A percentile compares a stretch with the other conserved stretches of the same genome.
Conservation (phyloP, 2,797 vertebrate genomes). For the Mus spretus region DNA sequence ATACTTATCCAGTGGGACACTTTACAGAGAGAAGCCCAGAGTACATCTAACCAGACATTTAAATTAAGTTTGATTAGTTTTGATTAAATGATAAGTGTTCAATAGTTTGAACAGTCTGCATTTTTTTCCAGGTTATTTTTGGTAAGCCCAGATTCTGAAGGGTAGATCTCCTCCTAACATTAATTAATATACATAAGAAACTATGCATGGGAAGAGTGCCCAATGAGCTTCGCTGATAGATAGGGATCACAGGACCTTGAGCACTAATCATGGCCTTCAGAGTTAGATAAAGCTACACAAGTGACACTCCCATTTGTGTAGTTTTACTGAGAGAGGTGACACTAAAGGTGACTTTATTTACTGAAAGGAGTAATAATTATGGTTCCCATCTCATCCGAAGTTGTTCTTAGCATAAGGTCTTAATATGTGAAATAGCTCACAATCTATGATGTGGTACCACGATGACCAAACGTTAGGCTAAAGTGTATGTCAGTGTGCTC, state of each 20-base stretch:
- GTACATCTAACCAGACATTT: not conserved
- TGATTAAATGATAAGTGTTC: not conserved
- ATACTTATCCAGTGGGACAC: not conserved
- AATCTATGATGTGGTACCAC: not conserved
- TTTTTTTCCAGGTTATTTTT: slow-evolving; percentile 22
- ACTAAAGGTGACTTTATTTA: not conserved
- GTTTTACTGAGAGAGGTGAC: not conserved
- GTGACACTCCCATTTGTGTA: not conserved
- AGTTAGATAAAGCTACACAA: not conserved
- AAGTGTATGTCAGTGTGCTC: not conserved
- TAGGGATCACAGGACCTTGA: not conserved
- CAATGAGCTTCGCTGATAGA: not conserved
- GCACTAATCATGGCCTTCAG: not conserved
- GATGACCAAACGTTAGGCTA: not conserved
- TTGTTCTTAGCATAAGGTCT: not conserved
- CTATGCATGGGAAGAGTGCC: not conserved
- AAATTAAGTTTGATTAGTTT: slow-evolving; percentile 10
- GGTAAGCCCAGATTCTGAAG: not conserved
- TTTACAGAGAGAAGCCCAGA: slow-evolving; percentile 10
- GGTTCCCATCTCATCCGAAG: not conserved
- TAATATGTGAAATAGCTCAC: not conserved
- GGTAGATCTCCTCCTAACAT: not conserved
- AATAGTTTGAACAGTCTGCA: not conserved
- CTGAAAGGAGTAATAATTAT: not conserved
- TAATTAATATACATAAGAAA: not conserved